These are phyloP conservation scores for Octopus sinensis DNA, from an alignment of 1,140 invertebrate genomes.

Conservation along the genomic window DNA sequence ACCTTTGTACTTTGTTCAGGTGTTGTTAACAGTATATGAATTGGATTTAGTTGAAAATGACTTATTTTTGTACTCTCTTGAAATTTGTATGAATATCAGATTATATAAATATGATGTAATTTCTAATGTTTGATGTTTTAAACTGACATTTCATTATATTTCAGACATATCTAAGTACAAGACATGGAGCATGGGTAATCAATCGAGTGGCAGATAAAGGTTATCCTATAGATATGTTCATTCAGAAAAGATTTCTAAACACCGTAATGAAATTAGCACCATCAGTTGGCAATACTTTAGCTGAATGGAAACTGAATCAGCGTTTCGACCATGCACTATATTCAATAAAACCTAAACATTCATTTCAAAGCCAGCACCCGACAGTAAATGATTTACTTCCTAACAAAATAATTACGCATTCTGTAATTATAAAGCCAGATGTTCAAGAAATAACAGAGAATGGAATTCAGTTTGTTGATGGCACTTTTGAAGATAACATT, in stretches of 20 bases:
- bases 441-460: slow-evolving; percentile 47
- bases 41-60: no score
- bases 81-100: no score
- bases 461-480: slow-evolving; percentile 56
- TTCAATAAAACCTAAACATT: slow-evolving; percentile 57
- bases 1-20: no score
- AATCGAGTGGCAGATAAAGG: slow-evolving; percentile 50
- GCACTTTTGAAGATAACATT: slow-evolving; percentile 41
- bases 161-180: slow-evolving; percentile 57
- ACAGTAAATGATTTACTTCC: slow-evolving; percentile 62
- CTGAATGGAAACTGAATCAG: slow-evolving; percentile 26
- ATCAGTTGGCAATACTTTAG: neutral
- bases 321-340: slow-evolving; percentile 60
- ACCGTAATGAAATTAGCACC: neutral
- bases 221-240: slow-evolving; percentile 28
- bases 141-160: neutral
- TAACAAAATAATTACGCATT: slow-evolving; percentile 59
- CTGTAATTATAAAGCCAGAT: slow-evolving; percentile 55
- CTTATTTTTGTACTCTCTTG: no score
- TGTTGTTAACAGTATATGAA: no score
- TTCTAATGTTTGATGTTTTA: no score
- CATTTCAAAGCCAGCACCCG: slow-evolving; percentile 57
- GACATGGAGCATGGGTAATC: slow-evolving; percentile 57
- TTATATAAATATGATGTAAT: no score
- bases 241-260: slow-evolving; percentile 9